Conservation (phyloP, 2,113 vertebrate species). For the Telmatochromis bifrenatus region DNA sequence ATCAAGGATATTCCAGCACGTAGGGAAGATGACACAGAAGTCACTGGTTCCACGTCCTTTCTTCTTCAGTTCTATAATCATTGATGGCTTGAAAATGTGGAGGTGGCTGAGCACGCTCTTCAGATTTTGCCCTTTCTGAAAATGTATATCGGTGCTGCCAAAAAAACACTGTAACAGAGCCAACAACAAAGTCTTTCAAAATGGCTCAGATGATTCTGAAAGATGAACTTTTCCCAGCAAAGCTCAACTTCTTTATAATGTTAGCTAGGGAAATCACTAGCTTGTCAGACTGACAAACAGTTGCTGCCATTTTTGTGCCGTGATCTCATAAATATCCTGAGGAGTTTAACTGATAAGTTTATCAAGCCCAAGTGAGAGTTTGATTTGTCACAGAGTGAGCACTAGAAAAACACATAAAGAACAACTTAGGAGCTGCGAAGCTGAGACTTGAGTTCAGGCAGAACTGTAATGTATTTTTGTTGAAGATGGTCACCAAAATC, state of each 20-base stretch:
- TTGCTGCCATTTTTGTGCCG: neutral
- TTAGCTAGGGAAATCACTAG: neutral
- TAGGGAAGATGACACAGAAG: neutral
- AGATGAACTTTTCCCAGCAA: neutral
- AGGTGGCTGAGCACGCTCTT: neutral
- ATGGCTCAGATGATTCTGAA: neutral
- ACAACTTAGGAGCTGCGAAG: neutral
- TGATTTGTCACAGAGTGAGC: neutral
- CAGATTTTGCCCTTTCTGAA: neutral
- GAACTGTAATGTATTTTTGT: neutral
- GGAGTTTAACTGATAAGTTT: neutral
- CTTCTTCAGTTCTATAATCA: neutral
- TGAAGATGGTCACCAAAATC: neutral
- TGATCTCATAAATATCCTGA: neutral
- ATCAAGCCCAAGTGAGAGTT: neutral
- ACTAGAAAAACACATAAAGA: neutral
- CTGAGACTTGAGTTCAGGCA: neutral
- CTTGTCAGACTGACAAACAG: neutral
- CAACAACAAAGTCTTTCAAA: neutral
- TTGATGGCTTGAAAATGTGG: neutral
- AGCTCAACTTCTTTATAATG: neutral
- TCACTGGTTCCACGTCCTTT: neutral
- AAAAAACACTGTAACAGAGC: neutral
- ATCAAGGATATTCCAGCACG: neutral
- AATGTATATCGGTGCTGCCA: neutral